Conservation (phyloP, 2,113 vertebrate genomes). For the Syrrhaptes paradoxus region DNA sequence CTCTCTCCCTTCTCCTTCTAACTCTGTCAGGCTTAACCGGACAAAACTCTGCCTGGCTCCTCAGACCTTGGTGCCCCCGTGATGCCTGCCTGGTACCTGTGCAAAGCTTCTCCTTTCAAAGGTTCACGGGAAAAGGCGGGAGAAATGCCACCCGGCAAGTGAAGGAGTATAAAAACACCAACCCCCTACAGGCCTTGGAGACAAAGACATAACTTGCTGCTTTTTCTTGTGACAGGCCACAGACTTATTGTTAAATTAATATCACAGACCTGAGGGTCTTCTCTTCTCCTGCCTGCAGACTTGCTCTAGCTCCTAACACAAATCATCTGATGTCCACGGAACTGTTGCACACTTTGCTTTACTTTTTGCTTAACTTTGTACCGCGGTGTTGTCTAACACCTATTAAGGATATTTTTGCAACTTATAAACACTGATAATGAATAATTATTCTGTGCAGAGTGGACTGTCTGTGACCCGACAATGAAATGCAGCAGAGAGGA, state of each 20-base stretch:
- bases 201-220: not conserved
- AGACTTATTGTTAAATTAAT: not conserved
- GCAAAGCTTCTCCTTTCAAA: not conserved
- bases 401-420: not conserved
- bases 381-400: not conserved
- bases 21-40: not conserved
- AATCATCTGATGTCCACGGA: not conserved
- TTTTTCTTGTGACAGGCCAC: not conserved
- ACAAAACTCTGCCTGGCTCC: not conserved
- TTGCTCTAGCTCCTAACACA: not conserved
- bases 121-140: not conserved
- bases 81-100: not conserved
- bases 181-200: not conserved
- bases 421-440: not conserved
- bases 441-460: not conserved
- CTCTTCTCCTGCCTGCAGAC: not conserved
- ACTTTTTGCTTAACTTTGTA: not conserved
- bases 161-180: not conserved
- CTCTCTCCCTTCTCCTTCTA: not conserved
- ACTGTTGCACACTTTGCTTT: not conserved
- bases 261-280: not conserved
- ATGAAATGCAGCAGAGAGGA: not conserved
- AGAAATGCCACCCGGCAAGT: not conserved
- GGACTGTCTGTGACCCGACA: not conserved
- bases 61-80: fast-evolving